phyloP scores from a whole-genome alignment of 2,888 invertebrate genomes.

The Tenodera sinensis region DNA sequence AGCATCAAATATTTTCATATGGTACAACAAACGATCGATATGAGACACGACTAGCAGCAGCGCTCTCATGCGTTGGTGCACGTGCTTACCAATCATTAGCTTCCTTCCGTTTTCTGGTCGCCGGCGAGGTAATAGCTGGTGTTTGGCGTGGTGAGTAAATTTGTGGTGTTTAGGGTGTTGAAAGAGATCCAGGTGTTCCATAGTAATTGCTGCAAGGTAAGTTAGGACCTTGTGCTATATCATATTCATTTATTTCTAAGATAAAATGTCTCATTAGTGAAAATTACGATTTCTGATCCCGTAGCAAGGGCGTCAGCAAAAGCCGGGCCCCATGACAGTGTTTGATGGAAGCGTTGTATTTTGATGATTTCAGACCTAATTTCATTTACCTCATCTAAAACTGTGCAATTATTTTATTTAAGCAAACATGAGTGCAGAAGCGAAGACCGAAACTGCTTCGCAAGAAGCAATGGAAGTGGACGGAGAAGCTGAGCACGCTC shows the following conservation, averaged over 20 bases:
- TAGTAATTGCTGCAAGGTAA: neutral
- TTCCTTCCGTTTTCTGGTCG: neutral
- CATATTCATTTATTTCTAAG: neutral
- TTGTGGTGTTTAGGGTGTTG: neutral
- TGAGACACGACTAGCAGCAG: neutral
- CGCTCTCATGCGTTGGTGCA: neutral
- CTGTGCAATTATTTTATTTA: neutral
- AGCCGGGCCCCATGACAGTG: no score
- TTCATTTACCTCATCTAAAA: neutral
- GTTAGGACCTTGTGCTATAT: neutral
- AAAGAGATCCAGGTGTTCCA: neutral
- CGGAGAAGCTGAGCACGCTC: neutral
- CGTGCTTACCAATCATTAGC: neutral
- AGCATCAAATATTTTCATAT: neutral
- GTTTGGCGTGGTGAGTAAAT: neutral
- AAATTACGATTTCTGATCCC: neutral
- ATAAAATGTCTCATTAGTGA: neutral
- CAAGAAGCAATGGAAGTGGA: conserved; percentile 27
- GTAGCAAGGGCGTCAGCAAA: neutral
- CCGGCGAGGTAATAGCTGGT: neutral
- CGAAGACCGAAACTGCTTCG: neutral
- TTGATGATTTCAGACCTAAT: neutral
- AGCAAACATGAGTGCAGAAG: neutral
- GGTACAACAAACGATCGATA: neutral
- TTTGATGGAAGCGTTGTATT: neutral